Evolutionary conservation across 2,888 invertebrate species (phyloP), one percentile per base, ranked within the genome.

Genomic region (Oligia fasciuncula): DNA sequence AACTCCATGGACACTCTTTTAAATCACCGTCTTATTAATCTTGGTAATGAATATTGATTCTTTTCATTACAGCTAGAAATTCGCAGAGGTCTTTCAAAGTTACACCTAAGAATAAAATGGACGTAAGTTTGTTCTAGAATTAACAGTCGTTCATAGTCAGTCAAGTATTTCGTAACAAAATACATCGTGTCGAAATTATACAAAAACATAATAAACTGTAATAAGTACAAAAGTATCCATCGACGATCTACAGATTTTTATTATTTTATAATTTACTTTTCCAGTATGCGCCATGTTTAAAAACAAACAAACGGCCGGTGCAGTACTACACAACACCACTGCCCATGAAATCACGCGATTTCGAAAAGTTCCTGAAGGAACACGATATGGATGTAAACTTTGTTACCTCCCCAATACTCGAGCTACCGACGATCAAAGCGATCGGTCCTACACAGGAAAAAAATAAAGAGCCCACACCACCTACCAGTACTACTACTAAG

Each of bases 281-380:
- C 63, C 87, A 93, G 93, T 77, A 76, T 17, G 79, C 85, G 68
- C 73, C 87, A n/a, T 77, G 89, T 14, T 76, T 92, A 40, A 92
- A 91, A 85, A 87, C 88, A 0, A 91, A 92, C 75, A 83, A 91
- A 66, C 88, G 91, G 0, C 95, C 95, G 4, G 13, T 87, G 17
- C 95, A 95, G 72, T 92, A 93, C 75, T 95, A 91, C 76, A 88
- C 91, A n/a, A 95, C 94, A 0, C 95, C 95, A 0, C 62, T 95
- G 8, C 95, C 96, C 17, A 96, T 95, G 96, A 88, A 84, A 14
- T 85, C 84, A 4, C 66, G 86, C 0, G 93, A 94, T 0, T 95
- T 96, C 73, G 85, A 95, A 2, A 92, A 89, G 4, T 96, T 96
- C 83, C 90, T 96, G 1, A 94, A 91, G 84, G 92, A 93, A 0